Evolutionary conservation across 2,888 invertebrate genomes (phyloP).

Genomic region (Athalia rosae): DNA sequence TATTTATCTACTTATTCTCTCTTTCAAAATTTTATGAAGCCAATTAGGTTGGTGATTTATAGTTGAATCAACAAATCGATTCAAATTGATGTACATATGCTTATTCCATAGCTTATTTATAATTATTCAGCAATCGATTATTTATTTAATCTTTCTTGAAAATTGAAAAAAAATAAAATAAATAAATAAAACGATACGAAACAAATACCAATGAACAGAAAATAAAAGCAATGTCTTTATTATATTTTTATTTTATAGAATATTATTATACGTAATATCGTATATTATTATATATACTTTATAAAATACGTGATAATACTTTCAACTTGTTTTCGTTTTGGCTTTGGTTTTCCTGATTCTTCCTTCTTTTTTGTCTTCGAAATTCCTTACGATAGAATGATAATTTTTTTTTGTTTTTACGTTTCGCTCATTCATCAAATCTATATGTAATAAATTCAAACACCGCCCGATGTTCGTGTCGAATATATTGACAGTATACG

Average conservation of each 20-base stretch:
- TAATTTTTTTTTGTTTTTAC: not conserved
- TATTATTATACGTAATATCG: constrained; percentile 40
- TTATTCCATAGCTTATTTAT: too few relatives aligned
- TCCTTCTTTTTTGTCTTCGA: not conserved
- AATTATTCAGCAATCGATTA: too few relatives aligned
- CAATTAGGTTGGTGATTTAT: too few relatives aligned
- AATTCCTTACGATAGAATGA: not conserved
- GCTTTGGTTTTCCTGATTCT: not conserved
- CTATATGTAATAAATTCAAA: not conserved
- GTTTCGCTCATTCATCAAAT: not conserved
- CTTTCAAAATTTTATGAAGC: too few relatives aligned
- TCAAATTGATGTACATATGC: too few relatives aligned
- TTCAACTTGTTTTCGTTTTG: constrained; percentile 66
- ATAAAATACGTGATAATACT: constrained; percentile 69
- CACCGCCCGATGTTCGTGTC: too few relatives aligned
- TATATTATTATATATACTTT: constrained; percentile 55
- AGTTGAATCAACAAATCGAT: too few relatives aligned
- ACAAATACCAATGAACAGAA: not conserved
- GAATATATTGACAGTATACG: not conserved
- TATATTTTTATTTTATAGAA: constrained; percentile 4
- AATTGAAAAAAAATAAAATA: too few relatives aligned
- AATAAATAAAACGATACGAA: too few relatives aligned
- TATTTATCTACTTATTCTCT: not conserved
- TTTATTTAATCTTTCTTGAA: too few relatives aligned
- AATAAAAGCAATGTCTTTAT: not conserved